Conservation (phyloP, 1,140 invertebrate species). For the Mya arenaria region DNA sequence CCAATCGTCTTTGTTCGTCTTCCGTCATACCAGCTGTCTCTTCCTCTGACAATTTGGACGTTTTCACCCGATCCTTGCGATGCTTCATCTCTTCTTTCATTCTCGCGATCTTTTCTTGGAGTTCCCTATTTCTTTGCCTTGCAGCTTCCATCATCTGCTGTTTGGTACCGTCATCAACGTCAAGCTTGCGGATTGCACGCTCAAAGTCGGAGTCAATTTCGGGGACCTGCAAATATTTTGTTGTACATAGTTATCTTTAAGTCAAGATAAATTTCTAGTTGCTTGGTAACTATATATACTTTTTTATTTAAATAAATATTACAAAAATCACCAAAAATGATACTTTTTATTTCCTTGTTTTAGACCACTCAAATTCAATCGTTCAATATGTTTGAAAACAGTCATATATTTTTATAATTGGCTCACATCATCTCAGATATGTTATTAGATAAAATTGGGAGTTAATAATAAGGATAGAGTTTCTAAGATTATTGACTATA, state of each 20-base stretch:
- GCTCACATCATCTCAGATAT: too few relatives aligned
- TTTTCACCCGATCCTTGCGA: constrained; percentile 61
- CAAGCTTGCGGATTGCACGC: constrained; percentile 56
- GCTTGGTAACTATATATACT: too few relatives aligned
- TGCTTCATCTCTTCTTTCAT: constrained; percentile 65
- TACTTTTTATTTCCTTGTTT: too few relatives aligned
- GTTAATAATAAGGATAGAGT: neutral
- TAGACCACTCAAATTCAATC: too few relatives aligned
- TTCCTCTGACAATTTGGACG: constrained; percentile 59
- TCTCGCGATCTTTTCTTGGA: constrained; percentile 59
- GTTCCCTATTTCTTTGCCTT: constrained; percentile 48
- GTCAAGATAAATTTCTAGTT: too few relatives aligned
- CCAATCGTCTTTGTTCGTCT: constrained; percentile 63
- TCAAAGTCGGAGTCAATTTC: constrained; percentile 63
- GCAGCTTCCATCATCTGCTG: constrained; percentile 61
- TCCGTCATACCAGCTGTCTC: constrained; percentile 63
- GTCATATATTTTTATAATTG: too few relatives aligned
- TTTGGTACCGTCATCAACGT: constrained; percentile 61
- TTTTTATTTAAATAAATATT: too few relatives aligned
- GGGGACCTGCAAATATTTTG: too few relatives aligned
- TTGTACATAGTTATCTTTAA: too few relatives aligned
- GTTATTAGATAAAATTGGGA: too few relatives aligned
- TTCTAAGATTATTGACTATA: neutral
- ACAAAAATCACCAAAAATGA: too few relatives aligned
- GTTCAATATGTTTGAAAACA: too few relatives aligned